Conservation (phyloP, 2,888 invertebrate genomes). For the Epirrita christyi region DNA sequence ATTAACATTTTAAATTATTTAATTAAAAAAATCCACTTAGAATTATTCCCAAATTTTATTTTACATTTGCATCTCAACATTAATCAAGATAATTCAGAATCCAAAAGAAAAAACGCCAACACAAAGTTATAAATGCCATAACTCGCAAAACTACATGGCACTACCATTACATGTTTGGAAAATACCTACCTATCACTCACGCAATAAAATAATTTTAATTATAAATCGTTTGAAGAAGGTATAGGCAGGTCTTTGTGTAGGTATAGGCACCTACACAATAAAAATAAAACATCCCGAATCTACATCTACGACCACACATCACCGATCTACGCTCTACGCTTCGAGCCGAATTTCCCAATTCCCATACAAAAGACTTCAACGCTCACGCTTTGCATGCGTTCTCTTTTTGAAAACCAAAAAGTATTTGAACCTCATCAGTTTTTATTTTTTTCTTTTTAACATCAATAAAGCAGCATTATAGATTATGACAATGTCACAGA, state of each 20-base stretch:
- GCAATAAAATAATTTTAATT: too few species aligned
- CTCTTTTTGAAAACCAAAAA: slow-evolving; percentile 27
- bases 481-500: slow-evolving; percentile 37
- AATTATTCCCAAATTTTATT: too few species aligned
- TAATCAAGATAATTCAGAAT: too few species aligned
- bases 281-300: background rate
- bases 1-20: slow-evolving; percentile 35
- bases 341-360: slow-evolving; percentile 1
- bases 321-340: slow-evolving; percentile 4
- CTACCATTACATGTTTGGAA: too few species aligned
- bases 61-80: too few species aligned
- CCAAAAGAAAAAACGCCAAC: too few species aligned
- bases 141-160: too few species aligned
- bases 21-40: background rate
- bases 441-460: slow-evolving; percentile 32
- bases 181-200: too few species aligned
- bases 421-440: slow-evolving; percentile 9
- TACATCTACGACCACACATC: slow-evolving; percentile 7
- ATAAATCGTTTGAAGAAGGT: too few species aligned
- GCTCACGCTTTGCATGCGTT: slow-evolving; percentile 20
- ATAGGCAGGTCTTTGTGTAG: too few species aligned
- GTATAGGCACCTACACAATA: too few species aligned
- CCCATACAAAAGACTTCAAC: slow-evolving; percentile 31
- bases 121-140: too few species aligned
- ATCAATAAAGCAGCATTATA: slow-evolving; percentile 37